phyloP scores from a whole-genome alignment of 2,797 vertebrate genomes.

The Lepilemur ruficaudatus region DNA sequence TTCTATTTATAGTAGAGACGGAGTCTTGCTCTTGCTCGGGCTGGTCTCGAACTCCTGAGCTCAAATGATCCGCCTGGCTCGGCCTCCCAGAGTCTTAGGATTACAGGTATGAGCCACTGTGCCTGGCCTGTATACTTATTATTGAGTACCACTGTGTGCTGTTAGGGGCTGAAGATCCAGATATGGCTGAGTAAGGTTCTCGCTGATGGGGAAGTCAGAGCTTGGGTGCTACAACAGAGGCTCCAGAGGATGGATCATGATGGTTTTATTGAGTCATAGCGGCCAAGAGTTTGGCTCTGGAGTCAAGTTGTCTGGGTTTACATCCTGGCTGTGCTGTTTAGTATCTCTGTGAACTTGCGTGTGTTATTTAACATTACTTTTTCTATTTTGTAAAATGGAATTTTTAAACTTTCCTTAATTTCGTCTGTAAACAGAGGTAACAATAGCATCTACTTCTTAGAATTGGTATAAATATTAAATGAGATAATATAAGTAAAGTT shows the following conservation, averaged over 20 bases:
- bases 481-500: neutral
- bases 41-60: too few species aligned
- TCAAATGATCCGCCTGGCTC: too few species aligned
- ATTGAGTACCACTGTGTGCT: neutral
- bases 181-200: neutral
- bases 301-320: neutral
- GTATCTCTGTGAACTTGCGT: neutral
- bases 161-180: neutral
- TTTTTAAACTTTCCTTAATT: slow-evolving; percentile 7
- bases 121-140: neutral
- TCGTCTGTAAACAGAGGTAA: neutral
- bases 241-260: neutral
- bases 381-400: neutral
- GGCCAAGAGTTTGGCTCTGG: neutral
- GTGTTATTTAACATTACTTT: neutral
- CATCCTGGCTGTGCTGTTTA: neutral
- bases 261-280: neutral
- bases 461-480: slow-evolving; percentile 16
- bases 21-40: too few species aligned
- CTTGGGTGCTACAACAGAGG: neutral
- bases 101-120: too few species aligned
- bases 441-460: neutral
- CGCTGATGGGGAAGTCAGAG: neutral
- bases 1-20: too few species aligned
- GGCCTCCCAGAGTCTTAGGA: too few species aligned